Percentiles rank a stretch among this genome's conserved stretches.
Conservation (phyloP, 2,113 vertebrate genomes). For the Gambusia affinis region DNA sequence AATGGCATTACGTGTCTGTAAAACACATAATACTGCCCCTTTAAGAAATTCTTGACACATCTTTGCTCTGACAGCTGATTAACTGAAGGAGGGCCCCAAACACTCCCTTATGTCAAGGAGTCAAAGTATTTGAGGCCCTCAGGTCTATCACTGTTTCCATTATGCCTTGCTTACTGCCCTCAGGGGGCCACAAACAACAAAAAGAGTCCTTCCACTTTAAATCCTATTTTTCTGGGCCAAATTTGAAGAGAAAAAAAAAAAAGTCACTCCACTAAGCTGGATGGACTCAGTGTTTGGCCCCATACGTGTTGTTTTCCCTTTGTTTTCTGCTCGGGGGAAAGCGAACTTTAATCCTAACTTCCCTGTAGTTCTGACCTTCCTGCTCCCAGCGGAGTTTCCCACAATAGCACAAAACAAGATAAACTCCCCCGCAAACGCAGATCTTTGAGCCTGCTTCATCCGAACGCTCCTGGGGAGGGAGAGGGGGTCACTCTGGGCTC, state of each 20-base stretch:
- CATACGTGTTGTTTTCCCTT: slow-evolving; percentile 51
- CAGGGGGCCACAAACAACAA: slow-evolving; percentile 18
- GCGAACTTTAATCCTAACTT: slow-evolving; percentile 56
- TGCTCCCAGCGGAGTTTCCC: slow-evolving; percentile 44
- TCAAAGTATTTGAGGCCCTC: slow-evolving; percentile 32
- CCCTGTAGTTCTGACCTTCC: slow-evolving; percentile 46
- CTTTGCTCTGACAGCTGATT: slow-evolving; percentile 39
- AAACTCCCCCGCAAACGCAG: slow-evolving; percentile 59
- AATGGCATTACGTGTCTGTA: too few relatives aligned
- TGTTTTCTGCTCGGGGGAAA: slow-evolving; percentile 57
- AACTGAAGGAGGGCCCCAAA: slow-evolving; percentile 18
- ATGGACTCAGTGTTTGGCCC: slow-evolving; percentile 37
- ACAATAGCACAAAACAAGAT: slow-evolving; percentile 25
- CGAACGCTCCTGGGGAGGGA: slow-evolving; percentile 13
- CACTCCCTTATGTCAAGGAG: slow-evolving; percentile 20
- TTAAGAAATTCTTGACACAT: slow-evolving; percentile 31
- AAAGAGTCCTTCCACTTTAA: slow-evolving; percentile 48
- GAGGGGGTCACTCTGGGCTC: slow-evolving; percentile 42
- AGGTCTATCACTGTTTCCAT: slow-evolving; percentile 64
- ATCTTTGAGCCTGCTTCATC: slow-evolving; percentile 39
- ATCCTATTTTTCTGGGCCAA: slow-evolving; percentile 49
- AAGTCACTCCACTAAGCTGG: slow-evolving; percentile 39
- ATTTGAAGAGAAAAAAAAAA: slow-evolving; percentile 47
- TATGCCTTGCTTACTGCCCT: slow-evolving; percentile 23
- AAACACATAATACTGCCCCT: background rate